phyloP scores from a whole-genome alignment of 2,888 invertebrate genomes.

The Stictocephala bisonia region DNA sequence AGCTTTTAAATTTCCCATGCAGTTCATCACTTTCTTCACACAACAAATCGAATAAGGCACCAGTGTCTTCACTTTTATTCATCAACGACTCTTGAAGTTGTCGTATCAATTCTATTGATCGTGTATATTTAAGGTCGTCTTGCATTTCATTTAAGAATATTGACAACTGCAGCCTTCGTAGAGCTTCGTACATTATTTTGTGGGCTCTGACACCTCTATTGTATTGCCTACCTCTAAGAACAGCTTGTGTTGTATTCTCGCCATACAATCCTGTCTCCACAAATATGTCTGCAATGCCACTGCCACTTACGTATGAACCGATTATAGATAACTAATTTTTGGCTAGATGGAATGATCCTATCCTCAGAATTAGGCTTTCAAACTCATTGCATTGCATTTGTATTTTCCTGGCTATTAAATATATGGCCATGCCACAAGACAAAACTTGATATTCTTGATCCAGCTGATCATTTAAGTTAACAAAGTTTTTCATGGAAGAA shows the following conservation, averaged over 20 bases:
- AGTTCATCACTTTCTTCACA: background rate
- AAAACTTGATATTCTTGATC: background rate
- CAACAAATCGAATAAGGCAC: background rate
- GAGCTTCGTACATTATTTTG: constrained; percentile 10
- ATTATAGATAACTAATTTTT: constrained; percentile 6
- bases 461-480: constrained; percentile 7
- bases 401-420: background rate
- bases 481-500: background rate
- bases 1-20: background rate
- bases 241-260: background rate
- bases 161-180: background rate
- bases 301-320: background rate
- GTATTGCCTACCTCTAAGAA: background rate
- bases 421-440: constrained; percentile 9
- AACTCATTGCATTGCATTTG: background rate
- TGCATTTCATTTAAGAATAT: background rate
- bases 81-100: background rate
- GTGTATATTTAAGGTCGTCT: background rate
- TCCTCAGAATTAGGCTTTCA: background rate
- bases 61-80: background rate
- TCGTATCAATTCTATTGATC: background rate
- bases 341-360: background rate
- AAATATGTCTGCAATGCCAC: background rate
- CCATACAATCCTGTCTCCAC: background rate
- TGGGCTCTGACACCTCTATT: background rate